Base-by-base conservation (phyloP, 2,113 vertebrate species). In the Ammospiza caudacuta region DNA sequence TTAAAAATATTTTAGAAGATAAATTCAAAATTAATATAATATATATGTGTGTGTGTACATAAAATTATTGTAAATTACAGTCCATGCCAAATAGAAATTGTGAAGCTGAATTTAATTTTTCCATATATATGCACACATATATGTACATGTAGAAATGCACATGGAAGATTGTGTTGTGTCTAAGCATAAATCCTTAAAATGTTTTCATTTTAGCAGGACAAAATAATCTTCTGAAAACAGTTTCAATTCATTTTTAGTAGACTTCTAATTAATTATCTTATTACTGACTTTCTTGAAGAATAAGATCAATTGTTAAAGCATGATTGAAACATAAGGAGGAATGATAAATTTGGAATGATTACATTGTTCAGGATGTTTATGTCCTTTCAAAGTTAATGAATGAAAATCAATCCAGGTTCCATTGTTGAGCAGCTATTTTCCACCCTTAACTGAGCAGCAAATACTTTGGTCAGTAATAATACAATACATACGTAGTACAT, bases 371-470 rank as follows among this genome's bases (percentile, higher is more conserved):
- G 33, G 15, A 81, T 52, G 24, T 77, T 91, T 92, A 59, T 31
- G 12, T 67, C 49, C 66, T 92, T 94, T 94, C 72, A 78, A 92
- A 94, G 49, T 52, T 86, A 92, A 77, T 70, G 82, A 96, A 81
- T n/a, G 29, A 95, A 95, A 92, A 90, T 92, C 61, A 94, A 86
- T 86, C 76, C 57, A 37, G 19, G 5, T 83, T 86, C 22, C 57
- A 41, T 52, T 81, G 85, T 19, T 68, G 39, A 77, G 29, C 25
- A 83, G 47, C 27, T 86, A 44, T 88, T 92, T 92, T 77, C 15
- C 13, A 83, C 7, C 29, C 67, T 27, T 59, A 78, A 49, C 52
- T 83, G 72, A 64, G 22, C 33, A 88, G 47, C 55, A 90, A 88
- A 95, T 74, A 86, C 12, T 41, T 35, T 75, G 88, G 51, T 75